Evolutionary conservation across 2,797 vertebrate genomes (phyloP), one percentile per base, ranked within the genome.

Genomic region (Sebastes reedi): DNA sequence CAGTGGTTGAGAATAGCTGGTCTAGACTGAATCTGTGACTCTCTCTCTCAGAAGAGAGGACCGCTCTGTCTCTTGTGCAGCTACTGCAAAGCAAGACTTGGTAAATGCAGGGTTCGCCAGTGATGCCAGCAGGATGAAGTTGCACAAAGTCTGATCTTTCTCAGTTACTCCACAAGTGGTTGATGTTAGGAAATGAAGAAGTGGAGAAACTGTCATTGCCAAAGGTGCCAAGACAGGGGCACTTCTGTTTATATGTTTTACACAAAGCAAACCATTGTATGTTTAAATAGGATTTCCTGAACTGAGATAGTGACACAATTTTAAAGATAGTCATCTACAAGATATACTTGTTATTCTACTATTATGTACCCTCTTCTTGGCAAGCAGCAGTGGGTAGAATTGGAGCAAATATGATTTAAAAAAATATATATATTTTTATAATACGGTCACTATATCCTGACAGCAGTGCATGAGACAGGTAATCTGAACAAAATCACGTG

Each of bases 141-240:
- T 85, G 72, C 52, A 52, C 24, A 78, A 61, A 71, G 20, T 74
- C 18, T 67, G 42, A 16, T 86, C 4, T 80, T 32, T 61, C 50
- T 34, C 62, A 52, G 24, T 82, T 74, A 64, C 62, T 55, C 20
- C 50, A 58, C 9, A 39, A 32, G 76, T 65, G 46, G n/a, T 66
- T 16, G 14, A 25, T 65, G 27, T 83, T 34, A 34, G 24, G 86
- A 83, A 80, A 82, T 42, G 1, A 70, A 36, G 18, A 24, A 4
- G 32, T 77, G 66, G 22, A 6, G 78, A 72, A 82, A 76, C 25
- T 18, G 14, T 32, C 8, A 20, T 76, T 71, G 75, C 65, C 67
- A 50, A 59, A 68, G 9, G 1, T 69, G 54, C 67, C 65, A 25
- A 72, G 30, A 79, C 39, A 25, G 20, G 10, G 4, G 58, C 20